phyloP scores from a whole-genome alignment of 1,140 invertebrate genomes.

The Planococcus citri region DNA sequence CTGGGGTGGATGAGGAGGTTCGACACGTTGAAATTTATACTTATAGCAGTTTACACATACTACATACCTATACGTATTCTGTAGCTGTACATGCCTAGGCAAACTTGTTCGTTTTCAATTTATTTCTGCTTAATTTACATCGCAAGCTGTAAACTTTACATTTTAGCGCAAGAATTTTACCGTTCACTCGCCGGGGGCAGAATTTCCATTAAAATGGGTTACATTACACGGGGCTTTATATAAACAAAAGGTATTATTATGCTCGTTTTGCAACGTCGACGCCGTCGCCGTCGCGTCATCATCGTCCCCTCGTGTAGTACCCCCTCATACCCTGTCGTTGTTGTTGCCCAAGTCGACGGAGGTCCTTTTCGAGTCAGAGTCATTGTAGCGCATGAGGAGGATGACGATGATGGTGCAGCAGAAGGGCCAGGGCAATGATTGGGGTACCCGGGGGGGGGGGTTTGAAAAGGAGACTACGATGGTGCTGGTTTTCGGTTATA shows the following conservation, averaged over 20 bases:
- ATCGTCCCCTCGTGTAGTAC: neutral
- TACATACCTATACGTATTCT: too few species aligned
- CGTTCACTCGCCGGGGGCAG: neutral
- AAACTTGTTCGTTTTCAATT: constrained; percentile 17
- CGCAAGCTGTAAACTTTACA: neutral
- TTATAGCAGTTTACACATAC: too few species aligned
- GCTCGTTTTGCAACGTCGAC: neutral
- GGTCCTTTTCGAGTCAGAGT: too few species aligned
- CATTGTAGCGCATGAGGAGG: too few species aligned
- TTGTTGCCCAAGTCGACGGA: too few species aligned
- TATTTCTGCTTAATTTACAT: constrained; percentile 20
- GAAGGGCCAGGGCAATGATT: too few species aligned
- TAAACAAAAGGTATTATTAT: constrained; percentile 18
- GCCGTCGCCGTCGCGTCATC: neutral
- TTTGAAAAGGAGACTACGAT: too few species aligned
- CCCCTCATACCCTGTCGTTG: too few species aligned
- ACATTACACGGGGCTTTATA: constrained; percentile 18
- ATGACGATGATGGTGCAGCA: too few species aligned
- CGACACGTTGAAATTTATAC: neutral
- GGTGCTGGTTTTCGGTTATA: constrained; percentile 12
- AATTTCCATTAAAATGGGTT: constrained; percentile 17
- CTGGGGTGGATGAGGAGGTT: too few species aligned
- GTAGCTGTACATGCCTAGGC: neutral
- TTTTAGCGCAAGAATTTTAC: neutral
- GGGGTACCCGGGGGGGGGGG: neutral